Base-by-base conservation (phyloP, 2,113 vertebrate genomes). In the Eurystomus gularis region DNA sequence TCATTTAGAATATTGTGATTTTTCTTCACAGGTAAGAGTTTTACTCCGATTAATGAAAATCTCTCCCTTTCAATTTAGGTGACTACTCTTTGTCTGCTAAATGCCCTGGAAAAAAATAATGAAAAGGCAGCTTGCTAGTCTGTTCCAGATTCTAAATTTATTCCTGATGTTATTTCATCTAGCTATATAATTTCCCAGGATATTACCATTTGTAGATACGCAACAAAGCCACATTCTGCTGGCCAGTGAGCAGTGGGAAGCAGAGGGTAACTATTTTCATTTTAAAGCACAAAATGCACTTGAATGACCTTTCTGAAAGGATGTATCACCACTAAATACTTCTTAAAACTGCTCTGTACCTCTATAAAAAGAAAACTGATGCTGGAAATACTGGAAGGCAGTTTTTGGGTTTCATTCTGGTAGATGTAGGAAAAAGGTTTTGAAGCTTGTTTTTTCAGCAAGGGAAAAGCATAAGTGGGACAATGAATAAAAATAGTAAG, bases 271-370 rank as follows among this genome's bases (percentile, higher is more conserved):
- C 54, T 55, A 16, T 40, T 75, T 69, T 75, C 2, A 51, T 57
- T 69, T 75, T 23, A 46, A 75, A 85, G 3, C 2, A 81, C 25
- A 7, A 52, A 93, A 96, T 96, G 86, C 7, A 49, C 80, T 72
- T 86, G 33, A 72, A 85, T 81, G 82, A 66, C 60, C n/a, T 93
- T 97, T 93, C 86, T 81, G 28, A 62, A 77, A 42, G 16, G 68
- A 77, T 17, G 48, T 46, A 55, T 61, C 57, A 76, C 72, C 57
- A 86, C 79, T 94, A 92, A 92, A 76, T 40, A 52, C 31, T 89
- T 94, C 93, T 79, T 72, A 79, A 79, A 96, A 90, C 96, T 72
- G n/a, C 55, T 95, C 88, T 72, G 81, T 92, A 76, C 76, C 60
- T 91, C 33, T 61, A 35, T 79, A 79, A 94, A 70, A 61, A 93